Conservation (phyloP, 1,140 invertebrate genomes). For the Antheraea mylitta region DNA sequence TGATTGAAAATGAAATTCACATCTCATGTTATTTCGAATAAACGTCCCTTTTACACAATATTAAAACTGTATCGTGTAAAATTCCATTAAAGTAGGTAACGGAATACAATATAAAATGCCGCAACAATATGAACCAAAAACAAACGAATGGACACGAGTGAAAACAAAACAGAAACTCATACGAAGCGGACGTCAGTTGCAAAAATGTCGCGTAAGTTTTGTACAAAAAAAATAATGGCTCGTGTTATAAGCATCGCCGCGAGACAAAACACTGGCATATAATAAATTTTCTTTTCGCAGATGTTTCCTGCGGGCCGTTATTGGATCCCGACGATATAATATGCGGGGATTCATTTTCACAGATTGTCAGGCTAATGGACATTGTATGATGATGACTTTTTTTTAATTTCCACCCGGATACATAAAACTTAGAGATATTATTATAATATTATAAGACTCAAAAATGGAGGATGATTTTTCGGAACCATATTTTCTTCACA, state of each 20-base stretch:
- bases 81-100: too few species aligned
- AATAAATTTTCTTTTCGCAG: constrained; percentile 53
- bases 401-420: not conserved
- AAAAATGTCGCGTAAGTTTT: not conserved
- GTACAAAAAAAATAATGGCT: not conserved
- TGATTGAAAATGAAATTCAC: too few species aligned
- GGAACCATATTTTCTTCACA: not conserved
- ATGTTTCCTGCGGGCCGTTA: constrained; percentile 47
- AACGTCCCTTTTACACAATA: too few species aligned
- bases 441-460: not conserved
- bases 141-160: too few species aligned
- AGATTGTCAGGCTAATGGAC: constrained; percentile 39
- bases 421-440: not conserved
- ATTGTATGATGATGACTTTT: constrained; percentile 12
- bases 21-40: too few species aligned
- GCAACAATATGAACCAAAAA: too few species aligned
- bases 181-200: too few species aligned
- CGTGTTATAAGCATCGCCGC: constrained; percentile 7
- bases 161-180: too few species aligned
- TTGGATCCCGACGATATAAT: constrained; percentile 56
- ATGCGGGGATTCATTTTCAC: constrained; percentile 54
- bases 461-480: not conserved
- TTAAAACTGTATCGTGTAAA: too few species aligned
- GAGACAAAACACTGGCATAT: constrained; percentile 19
- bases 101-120: too few species aligned